These are phyloP conservation scores for Colistium nudipinnis DNA, from an alignment of 2,113 vertebrate species.

Conservation along the genomic window DNA sequence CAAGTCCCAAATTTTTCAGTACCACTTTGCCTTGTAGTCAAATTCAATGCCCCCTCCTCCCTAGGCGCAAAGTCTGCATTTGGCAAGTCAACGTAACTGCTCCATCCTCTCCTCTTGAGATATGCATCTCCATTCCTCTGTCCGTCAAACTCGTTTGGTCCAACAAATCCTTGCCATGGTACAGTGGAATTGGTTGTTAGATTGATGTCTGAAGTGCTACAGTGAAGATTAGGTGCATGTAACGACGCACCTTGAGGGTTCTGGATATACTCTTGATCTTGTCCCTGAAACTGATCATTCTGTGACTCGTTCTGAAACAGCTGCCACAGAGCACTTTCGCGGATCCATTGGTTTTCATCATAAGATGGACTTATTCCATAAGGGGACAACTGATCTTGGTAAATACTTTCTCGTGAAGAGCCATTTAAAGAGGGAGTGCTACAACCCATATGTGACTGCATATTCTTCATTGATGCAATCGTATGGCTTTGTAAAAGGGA, in stretches of 20 bases:
- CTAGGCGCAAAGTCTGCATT: slow-evolving; percentile 37
- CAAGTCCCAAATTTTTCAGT: slow-evolving; percentile 66
- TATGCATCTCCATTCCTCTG: slow-evolving; percentile 39
- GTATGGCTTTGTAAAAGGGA: slow-evolving; percentile 42
- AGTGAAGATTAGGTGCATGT: slow-evolving; percentile 28
- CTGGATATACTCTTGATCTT: slow-evolving; percentile 47
- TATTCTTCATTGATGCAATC: slow-evolving; percentile 34
- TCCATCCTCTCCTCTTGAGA: slow-evolving; percentile 67
- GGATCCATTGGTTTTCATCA: slow-evolving; percentile 78
- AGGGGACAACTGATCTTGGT: slow-evolving; percentile 51
- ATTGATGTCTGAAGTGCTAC: slow-evolving; percentile 49
- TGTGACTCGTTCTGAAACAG: slow-evolving; percentile 74
- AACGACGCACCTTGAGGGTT: slow-evolving; percentile 38
- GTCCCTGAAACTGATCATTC: slow-evolving; percentile 48
- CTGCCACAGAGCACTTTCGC: slow-evolving; percentile 78
- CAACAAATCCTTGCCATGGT: slow-evolving; percentile 44
- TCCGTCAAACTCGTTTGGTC: slow-evolving; percentile 34
- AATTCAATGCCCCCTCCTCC: slow-evolving; percentile 74
- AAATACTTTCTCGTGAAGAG: slow-evolving; percentile 37
- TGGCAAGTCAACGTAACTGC: slow-evolving; percentile 70
- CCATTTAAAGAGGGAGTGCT: slow-evolving; percentile 60
- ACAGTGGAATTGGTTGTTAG: slow-evolving; percentile 38
- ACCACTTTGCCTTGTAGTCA: slow-evolving; percentile 74
- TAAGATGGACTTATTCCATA: slow-evolving; percentile 63
- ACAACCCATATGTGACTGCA: slow-evolving; percentile 48